These are phyloP conservation scores for Alectoris magna DNA, from an alignment of 2,797 vertebrate species.

Conservation along the genomic window DNA sequence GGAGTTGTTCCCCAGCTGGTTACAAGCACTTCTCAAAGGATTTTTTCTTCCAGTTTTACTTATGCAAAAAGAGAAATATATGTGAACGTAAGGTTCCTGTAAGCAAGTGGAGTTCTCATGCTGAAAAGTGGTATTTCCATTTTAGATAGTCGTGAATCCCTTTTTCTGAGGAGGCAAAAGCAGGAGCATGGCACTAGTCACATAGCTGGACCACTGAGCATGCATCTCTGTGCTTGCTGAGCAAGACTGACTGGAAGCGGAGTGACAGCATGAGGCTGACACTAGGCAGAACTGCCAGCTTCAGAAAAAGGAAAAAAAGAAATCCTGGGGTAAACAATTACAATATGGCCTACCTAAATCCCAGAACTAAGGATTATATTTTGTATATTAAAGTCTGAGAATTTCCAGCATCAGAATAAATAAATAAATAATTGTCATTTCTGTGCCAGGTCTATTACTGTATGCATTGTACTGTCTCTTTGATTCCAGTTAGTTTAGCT, in stretches of 20 bases:
- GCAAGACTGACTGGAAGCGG: background rate
- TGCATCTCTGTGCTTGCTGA: background rate
- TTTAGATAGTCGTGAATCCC: background rate
- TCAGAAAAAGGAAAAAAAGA: background rate
- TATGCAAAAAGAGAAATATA: background rate
- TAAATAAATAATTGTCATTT: background rate
- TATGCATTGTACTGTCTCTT: background rate
- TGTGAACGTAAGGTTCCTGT: background rate
- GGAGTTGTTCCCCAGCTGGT: background rate
- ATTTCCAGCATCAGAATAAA: background rate
- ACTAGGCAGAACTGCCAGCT: background rate
- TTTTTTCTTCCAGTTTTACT: background rate
- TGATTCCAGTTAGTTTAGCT: background rate
- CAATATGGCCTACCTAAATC: background rate
- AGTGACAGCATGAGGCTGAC: background rate
- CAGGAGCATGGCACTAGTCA: background rate
- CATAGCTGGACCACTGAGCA: background rate
- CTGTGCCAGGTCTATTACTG: rapidly evolving
- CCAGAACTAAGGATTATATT: background rate
- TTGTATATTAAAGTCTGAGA: background rate
- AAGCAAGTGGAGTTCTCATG: background rate
- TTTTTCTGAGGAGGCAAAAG: background rate
- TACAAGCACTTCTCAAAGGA: background rate
- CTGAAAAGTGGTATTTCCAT: background rate
- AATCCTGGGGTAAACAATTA: background rate